These are phyloP conservation scores for Gandaritis pyraliata DNA, from an alignment of 2,888 invertebrate species.

Conservation along the genomic window DNA sequence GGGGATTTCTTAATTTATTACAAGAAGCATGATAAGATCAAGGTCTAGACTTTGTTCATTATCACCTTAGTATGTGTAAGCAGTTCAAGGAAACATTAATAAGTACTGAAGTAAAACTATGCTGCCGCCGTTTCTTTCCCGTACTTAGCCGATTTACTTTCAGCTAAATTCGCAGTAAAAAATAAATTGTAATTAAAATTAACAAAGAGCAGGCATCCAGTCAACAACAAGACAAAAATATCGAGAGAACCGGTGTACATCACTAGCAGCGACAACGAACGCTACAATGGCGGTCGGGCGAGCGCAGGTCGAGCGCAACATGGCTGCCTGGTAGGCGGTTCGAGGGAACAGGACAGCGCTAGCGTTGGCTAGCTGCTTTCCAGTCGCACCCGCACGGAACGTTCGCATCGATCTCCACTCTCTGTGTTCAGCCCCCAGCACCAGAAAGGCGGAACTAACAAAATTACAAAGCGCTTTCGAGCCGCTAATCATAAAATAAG, in stretches of 20 bases:
- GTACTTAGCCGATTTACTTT: no score
- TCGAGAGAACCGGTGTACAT: conserved; percentile 71
- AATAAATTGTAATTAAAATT: conserved; percentile 15
- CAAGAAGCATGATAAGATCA: no score
- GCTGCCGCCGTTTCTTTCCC: no score
- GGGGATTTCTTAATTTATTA: no score
- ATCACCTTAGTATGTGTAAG: no score
- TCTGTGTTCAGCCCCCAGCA: conserved; percentile 82
- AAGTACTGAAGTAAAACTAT: no score
- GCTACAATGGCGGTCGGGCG: conserved; percentile 84
- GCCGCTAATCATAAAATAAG: conserved; percentile 85
- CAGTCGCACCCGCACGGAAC: conserved; percentile 75
- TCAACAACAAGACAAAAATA: conserved; percentile 54
- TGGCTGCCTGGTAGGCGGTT: conserved; percentile 84
- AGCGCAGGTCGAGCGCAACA: conserved; percentile 85
- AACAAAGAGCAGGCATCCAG: conserved; percentile 25
- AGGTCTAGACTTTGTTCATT: no score
- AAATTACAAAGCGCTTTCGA: conserved; percentile 85
- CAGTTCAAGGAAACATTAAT: no score
- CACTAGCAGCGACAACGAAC: conserved; percentile 79
- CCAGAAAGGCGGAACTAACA: conserved; percentile 85
- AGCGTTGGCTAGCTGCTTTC: conserved; percentile 63
- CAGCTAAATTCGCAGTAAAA: neutral
- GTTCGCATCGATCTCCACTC: conserved; percentile 83
- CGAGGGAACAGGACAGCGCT: conserved; percentile 73